These are phyloP conservation scores for Lanius collurio DNA, from an alignment of 2,113 vertebrate species.

Conservation along the genomic window DNA sequence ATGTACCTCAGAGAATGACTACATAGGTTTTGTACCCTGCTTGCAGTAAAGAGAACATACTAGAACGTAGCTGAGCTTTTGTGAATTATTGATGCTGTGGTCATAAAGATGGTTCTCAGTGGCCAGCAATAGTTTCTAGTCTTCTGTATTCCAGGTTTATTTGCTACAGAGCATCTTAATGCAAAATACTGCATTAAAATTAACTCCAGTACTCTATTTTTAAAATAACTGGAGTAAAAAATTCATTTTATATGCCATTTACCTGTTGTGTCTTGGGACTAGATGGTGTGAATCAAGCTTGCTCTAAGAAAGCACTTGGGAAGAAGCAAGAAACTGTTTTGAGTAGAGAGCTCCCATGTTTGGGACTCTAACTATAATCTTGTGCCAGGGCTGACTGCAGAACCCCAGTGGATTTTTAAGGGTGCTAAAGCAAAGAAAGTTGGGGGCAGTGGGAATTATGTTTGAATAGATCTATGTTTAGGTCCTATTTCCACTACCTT, in stretches of 20 bases:
- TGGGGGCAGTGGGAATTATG: background rate
- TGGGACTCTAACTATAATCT: background rate
- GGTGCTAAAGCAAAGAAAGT: background rate
- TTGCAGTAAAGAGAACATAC: background rate
- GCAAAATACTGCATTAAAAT: background rate
- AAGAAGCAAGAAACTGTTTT: background rate
- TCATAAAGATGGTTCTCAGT: background rate
- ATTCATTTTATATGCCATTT: background rate
- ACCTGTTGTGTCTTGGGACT: background rate
- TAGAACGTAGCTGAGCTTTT: background rate
- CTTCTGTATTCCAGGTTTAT: background rate
- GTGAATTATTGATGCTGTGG: conserved; percentile 42
- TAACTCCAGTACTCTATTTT: background rate
- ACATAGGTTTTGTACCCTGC: background rate
- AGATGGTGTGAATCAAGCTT: background rate
- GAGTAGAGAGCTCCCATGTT: rapidly evolving
- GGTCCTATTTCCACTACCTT: background rate
- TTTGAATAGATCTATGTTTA: background rate
- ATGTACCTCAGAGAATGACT: background rate
- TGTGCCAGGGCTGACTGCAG: background rate
- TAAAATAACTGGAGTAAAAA: background rate
- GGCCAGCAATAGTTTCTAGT: background rate
- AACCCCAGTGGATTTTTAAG: background rate
- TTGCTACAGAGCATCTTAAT: background rate
- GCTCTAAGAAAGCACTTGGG: background rate